Base-by-base conservation (phyloP, 2,888 invertebrate species). In the Stenichneumon culpator region DNA sequence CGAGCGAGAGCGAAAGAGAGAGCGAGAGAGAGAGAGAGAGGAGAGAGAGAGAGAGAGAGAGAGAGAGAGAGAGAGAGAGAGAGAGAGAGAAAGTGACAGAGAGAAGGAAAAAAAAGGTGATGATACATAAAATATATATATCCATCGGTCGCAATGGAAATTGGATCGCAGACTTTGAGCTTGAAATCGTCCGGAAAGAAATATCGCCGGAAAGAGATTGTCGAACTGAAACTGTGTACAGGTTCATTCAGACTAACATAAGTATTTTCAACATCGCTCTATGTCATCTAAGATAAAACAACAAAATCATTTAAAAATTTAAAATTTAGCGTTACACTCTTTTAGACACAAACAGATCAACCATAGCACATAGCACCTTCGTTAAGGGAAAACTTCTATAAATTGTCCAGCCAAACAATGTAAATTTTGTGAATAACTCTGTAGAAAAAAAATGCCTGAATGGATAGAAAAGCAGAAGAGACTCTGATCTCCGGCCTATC, bases 401-500 rank as follows among this genome's bases (percentile, higher is more conserved):
- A 44, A 47, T 63, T 11, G n/a, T 47, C 19, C 1, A 5, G 11
- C 14, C 4, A 25, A 16, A 11, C 28, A 16, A 60, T 60, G 28
- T 25, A 14, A 14, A 16, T 60, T 11, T 22, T 68, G 19, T 80
- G 80, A 73, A 80, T 73, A 36, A 36, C 84, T 78, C 78, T 77
- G 70, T 81, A 81, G 14, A 69, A 47, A 6, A 32, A 68, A 22
- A 60, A 83, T n/a, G 57, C 32, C n/a, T 65, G 25, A 50, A 60
- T 60, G 25, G 57, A 60, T 60, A 60, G 79, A 16, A 68, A 79
- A 85, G 36, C 50, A 69, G 63, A 65, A 78, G 78, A 28, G 74
- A 79, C 75, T 85, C 85, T 39, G 39, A 82, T 85, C 82, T 85
- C 82, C 85, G 85, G 79, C 44, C 65, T 79, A 85, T 85, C 85